phyloP scores from a whole-genome alignment of 2,888 invertebrate genomes.

The Eremobia ochroleuca region DNA sequence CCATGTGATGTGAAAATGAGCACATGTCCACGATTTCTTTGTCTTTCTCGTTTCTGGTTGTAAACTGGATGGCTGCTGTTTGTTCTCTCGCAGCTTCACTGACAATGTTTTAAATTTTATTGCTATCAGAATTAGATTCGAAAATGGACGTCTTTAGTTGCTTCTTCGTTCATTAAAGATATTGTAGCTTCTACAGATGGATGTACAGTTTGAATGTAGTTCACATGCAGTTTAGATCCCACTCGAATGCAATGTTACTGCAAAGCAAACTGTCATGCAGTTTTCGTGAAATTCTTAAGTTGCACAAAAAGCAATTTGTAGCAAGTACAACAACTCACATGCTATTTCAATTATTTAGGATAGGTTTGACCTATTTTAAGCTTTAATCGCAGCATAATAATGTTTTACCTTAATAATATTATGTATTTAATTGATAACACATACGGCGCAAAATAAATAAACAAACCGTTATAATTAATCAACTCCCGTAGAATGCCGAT shows the following conservation, averaged over 20 bases:
- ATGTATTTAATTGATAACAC: conserved; percentile 15
- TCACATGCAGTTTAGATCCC: neutral
- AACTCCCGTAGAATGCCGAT: conserved; percentile 53
- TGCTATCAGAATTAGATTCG: neutral
- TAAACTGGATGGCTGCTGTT: conserved; percentile 1
- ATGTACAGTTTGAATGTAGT: neutral
- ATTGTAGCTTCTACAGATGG: neutral
- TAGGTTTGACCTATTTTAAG: conserved; percentile 50
- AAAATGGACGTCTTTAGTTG: neutral
- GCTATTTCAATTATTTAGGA: neutral
- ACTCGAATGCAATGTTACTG: neutral
- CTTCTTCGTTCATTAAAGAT: neutral
- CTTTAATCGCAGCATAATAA: conserved; percentile 25
- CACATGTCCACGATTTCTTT: conserved; percentile 34
- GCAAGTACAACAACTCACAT: neutral
- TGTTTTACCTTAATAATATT: conserved; percentile 28
- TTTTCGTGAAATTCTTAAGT: neutral
- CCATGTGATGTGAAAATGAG: conserved; percentile 25
- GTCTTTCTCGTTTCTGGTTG: conserved; percentile 19
- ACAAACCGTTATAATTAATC: conserved; percentile 49
- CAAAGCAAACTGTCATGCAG: neutral
- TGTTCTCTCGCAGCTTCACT: neutral
- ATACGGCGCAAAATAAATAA: conserved; percentile 49
- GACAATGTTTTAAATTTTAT: conserved; percentile 2
- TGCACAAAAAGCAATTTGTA: neutral